Evolutionary conservation across 2,797 vertebrate genomes (phyloP).

Genomic region (Pangasius macronema): DNA sequence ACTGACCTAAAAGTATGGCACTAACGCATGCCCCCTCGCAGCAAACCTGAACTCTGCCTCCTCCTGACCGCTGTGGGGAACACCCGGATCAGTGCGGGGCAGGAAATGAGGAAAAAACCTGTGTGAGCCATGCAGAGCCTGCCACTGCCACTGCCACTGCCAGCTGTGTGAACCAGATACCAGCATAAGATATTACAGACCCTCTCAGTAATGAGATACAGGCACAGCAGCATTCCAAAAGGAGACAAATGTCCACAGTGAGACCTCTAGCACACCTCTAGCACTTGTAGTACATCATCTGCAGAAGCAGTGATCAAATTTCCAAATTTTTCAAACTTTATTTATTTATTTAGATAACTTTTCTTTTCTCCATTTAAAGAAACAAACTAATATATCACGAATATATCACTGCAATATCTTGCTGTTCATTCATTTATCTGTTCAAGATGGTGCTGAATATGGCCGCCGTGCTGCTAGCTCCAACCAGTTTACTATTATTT

Average conservation of each 20-base stretch:
- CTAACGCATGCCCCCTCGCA: constrained; percentile 80
- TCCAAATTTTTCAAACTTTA: too few relatives aligned
- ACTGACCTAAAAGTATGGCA: constrained; percentile 89
- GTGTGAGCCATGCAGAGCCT: constrained; percentile 74
- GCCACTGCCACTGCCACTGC: not conserved
- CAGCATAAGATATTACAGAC: not conserved
- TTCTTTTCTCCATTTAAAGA: too few relatives aligned
- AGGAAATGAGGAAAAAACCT: constrained; percentile 85
- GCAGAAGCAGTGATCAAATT: not conserved
- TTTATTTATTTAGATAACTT: too few relatives aligned
- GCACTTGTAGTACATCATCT: not conserved
- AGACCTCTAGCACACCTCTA: constrained; percentile 31
- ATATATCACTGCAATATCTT: too few relatives aligned
- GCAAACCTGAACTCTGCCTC: constrained; percentile 81
- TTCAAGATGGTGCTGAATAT: too few relatives aligned
- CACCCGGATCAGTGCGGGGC: constrained; percentile 92
- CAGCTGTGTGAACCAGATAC: not conserved
- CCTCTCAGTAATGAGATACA: constrained; percentile 40
- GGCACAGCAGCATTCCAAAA: constrained; percentile 51
- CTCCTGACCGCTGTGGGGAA: constrained; percentile 93
- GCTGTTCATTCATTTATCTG: too few relatives aligned
- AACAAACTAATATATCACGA: too few relatives aligned
- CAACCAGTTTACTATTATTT: too few relatives aligned
- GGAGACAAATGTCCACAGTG: constrained; percentile 51
- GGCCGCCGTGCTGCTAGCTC: too few relatives aligned